Evolutionary conservation across 2,888 invertebrate genomes (phyloP), one percentile per base, ranked within the genome.

Genomic region (Caenorhabditis imperialis): DNA sequence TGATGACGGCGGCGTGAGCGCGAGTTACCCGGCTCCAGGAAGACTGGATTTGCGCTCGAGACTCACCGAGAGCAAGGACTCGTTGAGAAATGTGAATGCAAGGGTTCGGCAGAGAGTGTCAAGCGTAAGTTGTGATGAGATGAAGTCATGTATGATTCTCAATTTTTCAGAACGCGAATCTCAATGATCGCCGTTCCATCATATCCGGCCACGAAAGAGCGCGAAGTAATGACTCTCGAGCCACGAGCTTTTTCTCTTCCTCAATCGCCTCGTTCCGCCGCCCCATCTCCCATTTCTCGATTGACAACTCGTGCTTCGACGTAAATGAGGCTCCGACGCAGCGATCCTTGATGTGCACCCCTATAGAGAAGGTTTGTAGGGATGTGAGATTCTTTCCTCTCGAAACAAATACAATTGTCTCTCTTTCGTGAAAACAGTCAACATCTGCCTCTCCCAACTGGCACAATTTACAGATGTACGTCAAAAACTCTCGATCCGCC

Each of bases 291-390:
- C 78, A 75, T 27, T 76, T 81, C n/a, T 82, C 82, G 1, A 76
- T 82, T 20, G 80, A 82, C 71, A 80, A 82, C 33, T 81, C 80
- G 3, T 81, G 80, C 51, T 82, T 82, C 54, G 82, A 82, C 23
- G 55, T 82, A 10, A 62, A 50, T n/a, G 71, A 67, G 27, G 38
- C 60, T 22, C 57, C 60, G 47, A 53, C 38, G 14, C 65, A 61
- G 42, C 62, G 62, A 22, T 74, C 76, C 5, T 27, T 74, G 6
- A 61, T 61, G 57, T 55, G 65, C 14, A 71, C 76, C 2, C 77
- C 77, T 1, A 55, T 79, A 18, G 74, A 72, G 33, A 77, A 77
- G 54, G 72, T 73, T 10, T 38, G 63, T 37, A 18, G 16, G 4
- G 22, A 23, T 18, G n/a, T 48, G 18, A 30, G 10, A 30, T 30